Evolutionary conservation across 2,888 invertebrate genomes (phyloP).

Genomic region (Caenorhabditis angaria): DNA sequence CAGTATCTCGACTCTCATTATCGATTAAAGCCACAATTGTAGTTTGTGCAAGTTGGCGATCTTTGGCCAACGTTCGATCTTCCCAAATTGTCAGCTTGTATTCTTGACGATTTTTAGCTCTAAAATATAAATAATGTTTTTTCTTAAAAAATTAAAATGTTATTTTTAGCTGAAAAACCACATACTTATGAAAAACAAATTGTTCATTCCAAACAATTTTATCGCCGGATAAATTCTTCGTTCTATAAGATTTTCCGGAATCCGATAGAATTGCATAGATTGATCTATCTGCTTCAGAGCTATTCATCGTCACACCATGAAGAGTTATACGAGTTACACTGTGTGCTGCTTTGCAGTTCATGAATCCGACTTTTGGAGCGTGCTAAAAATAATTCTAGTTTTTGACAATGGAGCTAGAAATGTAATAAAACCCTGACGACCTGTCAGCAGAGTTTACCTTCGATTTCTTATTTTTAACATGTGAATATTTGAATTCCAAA

Average conservation of each 20-base stretch:
- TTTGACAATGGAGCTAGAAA: too few relatives aligned
- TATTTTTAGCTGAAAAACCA: not conserved
- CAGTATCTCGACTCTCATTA: constrained; percentile 36
- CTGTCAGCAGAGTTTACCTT: too few relatives aligned
- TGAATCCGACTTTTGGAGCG: constrained; percentile 40
- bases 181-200: constrained; percentile 48
- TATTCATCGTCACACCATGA: constrained; percentile 31
- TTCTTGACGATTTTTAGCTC: constrained; percentile 37
- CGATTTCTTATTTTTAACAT: too few relatives aligned
- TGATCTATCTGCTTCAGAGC: constrained; percentile 3
- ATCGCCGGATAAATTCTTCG: constrained; percentile 25
- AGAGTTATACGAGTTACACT: constrained; percentile 46
- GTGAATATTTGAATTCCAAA: too few relatives aligned
- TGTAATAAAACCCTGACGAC: too few relatives aligned
- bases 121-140: constrained; percentile 10
- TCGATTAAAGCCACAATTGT: constrained; percentile 37
- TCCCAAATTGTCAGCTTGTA: constrained; percentile 50
- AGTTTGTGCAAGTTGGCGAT: constrained; percentile 29
- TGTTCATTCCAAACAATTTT: constrained; percentile 41
- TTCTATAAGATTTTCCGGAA: constrained; percentile 29
- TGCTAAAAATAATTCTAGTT: constrained; percentile 28
- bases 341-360: constrained; percentile 39
- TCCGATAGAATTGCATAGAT: constrained; percentile 36
- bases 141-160: not conserved
- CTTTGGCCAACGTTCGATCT: constrained; percentile 38